phyloP scores from a whole-genome alignment of 2,113 vertebrate genomes.

The Mesocricetus auratus region DNA sequence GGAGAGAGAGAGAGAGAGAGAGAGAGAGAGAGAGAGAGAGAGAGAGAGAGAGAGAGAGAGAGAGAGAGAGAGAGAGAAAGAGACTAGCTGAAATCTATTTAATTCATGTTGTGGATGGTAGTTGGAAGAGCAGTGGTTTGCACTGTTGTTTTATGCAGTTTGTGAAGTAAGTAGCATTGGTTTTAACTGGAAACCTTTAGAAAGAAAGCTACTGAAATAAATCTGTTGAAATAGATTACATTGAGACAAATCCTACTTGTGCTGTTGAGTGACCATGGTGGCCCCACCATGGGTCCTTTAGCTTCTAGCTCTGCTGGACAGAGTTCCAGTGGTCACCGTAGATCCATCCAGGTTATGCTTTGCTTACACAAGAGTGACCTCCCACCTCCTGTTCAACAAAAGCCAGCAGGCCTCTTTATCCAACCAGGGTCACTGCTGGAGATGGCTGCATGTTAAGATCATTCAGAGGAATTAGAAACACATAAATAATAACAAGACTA shows the following conservation, averaged over 20 bases:
- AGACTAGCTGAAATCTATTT: too few relatives aligned
- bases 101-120: background rate
- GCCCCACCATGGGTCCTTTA: background rate
- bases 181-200: background rate
- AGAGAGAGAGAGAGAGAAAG: too few relatives aligned
- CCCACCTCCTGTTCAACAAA: background rate
- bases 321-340: background rate
- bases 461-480: background rate
- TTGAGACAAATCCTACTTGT: background rate
- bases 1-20: too few relatives aligned
- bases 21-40: too few relatives aligned
- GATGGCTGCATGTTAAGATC: background rate
- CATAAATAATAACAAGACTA: background rate
- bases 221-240: background rate
- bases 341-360: background rate
- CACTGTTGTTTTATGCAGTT: background rate
- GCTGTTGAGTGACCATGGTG: background rate
- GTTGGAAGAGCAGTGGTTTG: background rate
- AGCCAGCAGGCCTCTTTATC: background rate
- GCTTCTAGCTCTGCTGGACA: background rate
- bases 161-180: background rate
- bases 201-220: too few relatives aligned
- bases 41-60: too few relatives aligned
- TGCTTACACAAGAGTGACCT: background rate
- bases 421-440: background rate